phyloP scores from a whole-genome alignment of 1,140 invertebrate genomes.

The Manduca sexta region DNA sequence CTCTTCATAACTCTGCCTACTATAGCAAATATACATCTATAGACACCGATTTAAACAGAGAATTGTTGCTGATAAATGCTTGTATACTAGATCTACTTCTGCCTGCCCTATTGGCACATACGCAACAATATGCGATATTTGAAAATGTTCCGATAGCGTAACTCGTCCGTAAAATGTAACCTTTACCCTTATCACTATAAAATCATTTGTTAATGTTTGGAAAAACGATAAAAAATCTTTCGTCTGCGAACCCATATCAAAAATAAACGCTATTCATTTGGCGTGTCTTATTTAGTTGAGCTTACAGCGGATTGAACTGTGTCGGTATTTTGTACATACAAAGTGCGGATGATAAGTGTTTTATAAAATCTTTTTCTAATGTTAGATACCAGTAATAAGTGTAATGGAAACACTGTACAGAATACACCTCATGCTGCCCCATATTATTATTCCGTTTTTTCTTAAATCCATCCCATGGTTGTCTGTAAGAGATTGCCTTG shows the following conservation, averaged over 20 bases:
- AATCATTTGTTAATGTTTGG: slow-evolving; percentile 5
- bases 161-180: not conserved
- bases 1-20: too few relatives aligned
- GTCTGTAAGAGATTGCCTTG: too few relatives aligned
- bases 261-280: slow-evolving; percentile 19
- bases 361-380: not conserved
- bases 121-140: not conserved
- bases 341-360: not conserved
- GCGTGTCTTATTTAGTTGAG: slow-evolving; percentile 19
- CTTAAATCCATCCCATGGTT: too few relatives aligned
- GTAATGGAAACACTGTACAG: too few relatives aligned
- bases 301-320: slow-evolving; percentile 13
- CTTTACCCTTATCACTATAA: not conserved
- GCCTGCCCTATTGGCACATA: too few relatives aligned
- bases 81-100: too few relatives aligned
- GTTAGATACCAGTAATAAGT: not conserved
- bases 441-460: too few relatives aligned
- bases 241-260: slow-evolving; percentile 27
- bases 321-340: slow-evolving; percentile 6
- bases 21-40: too few relatives aligned
- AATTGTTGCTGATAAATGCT: too few relatives aligned
- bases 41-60: too few relatives aligned
- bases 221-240: slow-evolving; percentile 12
- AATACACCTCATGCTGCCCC: too few relatives aligned
- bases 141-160: not conserved